Percentiles rank a stretch among this genome's conserved stretches.
phyloP scores from a whole-genome alignment of 2,797 vertebrate species.

The Arctocebus calabarensis region DNA sequence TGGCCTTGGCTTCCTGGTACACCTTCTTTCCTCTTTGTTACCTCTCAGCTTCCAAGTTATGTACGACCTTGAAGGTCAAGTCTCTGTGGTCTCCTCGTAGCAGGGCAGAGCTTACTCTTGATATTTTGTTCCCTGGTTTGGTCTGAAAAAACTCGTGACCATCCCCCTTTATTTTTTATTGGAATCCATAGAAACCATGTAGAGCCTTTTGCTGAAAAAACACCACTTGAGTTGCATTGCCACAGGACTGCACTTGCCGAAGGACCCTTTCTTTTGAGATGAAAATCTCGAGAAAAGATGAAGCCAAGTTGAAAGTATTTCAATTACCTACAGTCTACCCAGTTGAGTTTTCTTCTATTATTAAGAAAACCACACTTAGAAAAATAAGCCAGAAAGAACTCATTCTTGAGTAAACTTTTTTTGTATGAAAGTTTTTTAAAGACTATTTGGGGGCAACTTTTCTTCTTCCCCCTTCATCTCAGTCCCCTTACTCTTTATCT shows the following conservation, averaged over 20 bases:
- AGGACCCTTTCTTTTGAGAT: not conserved
- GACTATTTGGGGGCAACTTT: not conserved
- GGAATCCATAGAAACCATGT: slow-evolving; percentile 13
- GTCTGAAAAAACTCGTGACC: not conserved
- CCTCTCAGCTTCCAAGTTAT: not conserved
- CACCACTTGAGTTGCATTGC: rapidly evolving
- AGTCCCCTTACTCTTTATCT: not conserved
- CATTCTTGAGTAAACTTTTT: not conserved
- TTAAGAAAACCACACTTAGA: not conserved
- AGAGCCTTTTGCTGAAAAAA: not conserved
- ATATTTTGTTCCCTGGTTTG: not conserved
- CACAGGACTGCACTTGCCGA: rapidly evolving
- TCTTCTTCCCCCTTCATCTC: not conserved
- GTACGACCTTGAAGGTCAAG: not conserved
- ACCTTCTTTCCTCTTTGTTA: not conserved
- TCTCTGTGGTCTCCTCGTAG: not conserved
- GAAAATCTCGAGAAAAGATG: not conserved
- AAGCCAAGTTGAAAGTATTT: not conserved
- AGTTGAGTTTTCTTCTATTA: not conserved
- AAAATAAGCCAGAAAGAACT: not conserved
- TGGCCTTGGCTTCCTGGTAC: not conserved
- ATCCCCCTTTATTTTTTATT: not conserved
- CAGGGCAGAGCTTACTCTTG: not conserved
- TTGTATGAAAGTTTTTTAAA: not conserved
- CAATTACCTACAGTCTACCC: not conserved